These are phyloP conservation scores for Coptotermes formosanus DNA, from an alignment of 1,140 invertebrate species.

Conservation along the genomic window DNA sequence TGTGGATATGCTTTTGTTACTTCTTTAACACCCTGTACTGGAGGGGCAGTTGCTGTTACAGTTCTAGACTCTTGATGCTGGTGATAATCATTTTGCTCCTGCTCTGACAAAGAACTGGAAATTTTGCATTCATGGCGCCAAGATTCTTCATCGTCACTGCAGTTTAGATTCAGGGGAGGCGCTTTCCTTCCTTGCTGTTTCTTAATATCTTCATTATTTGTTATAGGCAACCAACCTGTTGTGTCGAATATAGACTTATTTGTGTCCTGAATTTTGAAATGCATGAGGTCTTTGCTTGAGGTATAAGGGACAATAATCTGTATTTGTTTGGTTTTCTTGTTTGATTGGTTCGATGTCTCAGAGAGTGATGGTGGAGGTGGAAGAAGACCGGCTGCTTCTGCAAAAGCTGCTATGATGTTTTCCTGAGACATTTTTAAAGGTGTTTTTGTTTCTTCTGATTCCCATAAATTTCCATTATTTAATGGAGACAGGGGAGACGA, in stretches of 20 bases:
- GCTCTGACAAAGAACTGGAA: conserved; percentile 38
- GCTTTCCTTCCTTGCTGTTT: conserved; percentile 51
- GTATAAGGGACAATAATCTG: conserved; percentile 38
- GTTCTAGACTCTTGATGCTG: conserved; percentile 33
- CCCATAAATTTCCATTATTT: neutral
- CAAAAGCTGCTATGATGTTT: neutral
- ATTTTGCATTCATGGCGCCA: conserved; percentile 40
- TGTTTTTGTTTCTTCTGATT: too few species aligned
- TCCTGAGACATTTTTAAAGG: neutral
- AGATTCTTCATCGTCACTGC: neutral
- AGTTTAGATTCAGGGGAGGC: conserved; percentile 40
- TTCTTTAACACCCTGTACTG: neutral
- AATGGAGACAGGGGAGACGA: neutral
- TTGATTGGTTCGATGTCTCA: neutral
- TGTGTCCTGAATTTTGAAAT: conserved; percentile 19
- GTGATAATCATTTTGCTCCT: conserved; percentile 33
- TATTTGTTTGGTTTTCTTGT: conserved; percentile 36
- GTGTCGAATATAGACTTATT: conserved; percentile 33
- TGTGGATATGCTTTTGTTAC: neutral
- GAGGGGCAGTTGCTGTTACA: conserved; percentile 25
- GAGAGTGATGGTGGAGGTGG: conserved; percentile 24
- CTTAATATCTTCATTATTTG: neutral
- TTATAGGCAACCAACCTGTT: conserved; percentile 31
- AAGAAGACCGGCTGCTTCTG: conserved; percentile 20
- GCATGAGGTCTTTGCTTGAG: conserved; percentile 31